Conservation (phyloP, 2,888 invertebrate species). For the Lasioglossum figueresi region DNA sequence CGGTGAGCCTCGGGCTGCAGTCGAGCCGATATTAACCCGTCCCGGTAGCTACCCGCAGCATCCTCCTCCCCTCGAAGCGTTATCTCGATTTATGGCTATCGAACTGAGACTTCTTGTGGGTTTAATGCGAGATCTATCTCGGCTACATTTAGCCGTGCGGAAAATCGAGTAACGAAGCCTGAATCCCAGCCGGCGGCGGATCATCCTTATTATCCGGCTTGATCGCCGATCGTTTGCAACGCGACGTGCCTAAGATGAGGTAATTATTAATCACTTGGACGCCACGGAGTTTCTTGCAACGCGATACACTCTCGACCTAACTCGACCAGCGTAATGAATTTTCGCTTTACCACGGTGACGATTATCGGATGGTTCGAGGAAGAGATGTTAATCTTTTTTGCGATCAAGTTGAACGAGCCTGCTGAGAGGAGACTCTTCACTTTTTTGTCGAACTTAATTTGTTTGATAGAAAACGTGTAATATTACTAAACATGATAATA, state of each 20-base stretch:
- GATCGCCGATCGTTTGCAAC: conserved; percentile 25
- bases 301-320: neutral
- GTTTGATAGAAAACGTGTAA: neutral
- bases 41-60: conserved; percentile 31
- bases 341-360: neutral
- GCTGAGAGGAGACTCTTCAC: neutral
- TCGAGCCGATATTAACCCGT: conserved; percentile 64
- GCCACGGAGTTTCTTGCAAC: neutral
- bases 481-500: neutral
- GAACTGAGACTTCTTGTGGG: conserved; percentile 56
- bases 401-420: neutral
- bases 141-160: conserved; percentile 44
- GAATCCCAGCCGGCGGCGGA: conserved; percentile 30
- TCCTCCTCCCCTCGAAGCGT: conserved; percentile 39
- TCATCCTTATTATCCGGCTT: conserved; percentile 32
- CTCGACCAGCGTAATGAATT: neutral
- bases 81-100: conserved; percentile 61
- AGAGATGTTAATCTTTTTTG: neutral
- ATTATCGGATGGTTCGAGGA: neutral
- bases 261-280: conserved; percentile 24
- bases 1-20: neutral
- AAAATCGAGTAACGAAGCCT: conserved; percentile 39
- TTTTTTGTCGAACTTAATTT: neutral
- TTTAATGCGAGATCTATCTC: conserved; percentile 40
- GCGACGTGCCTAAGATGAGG: neutral